Evolutionary conservation across 1,140 invertebrate species (phyloP).

Genomic region (Drosophila leontia): DNA sequence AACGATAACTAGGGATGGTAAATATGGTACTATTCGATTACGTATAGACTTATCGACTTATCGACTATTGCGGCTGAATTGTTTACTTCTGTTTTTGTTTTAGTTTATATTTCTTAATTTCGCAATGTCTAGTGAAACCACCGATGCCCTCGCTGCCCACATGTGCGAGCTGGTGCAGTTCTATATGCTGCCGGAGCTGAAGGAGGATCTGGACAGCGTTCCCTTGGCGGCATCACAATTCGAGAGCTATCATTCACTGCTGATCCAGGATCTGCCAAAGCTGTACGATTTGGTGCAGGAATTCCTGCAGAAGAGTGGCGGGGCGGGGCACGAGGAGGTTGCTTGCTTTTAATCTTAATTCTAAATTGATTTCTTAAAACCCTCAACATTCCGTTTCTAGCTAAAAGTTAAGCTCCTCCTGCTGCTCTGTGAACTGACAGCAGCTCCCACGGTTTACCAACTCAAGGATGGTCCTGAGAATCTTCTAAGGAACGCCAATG

Average conservation of each 20-base stretch:
- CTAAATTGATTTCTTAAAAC: neutral
- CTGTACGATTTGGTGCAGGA: constrained; percentile 61
- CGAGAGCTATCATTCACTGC: constrained; percentile 42
- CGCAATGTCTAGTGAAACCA: constrained; percentile 24
- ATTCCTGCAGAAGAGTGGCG: constrained; percentile 27
- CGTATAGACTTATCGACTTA: neutral
- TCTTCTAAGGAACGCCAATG: constrained; percentile 42
- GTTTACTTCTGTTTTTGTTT: constrained; percentile 17
- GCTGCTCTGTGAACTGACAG: constrained; percentile 63
- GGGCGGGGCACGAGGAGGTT: constrained; percentile 38
- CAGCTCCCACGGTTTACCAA: constrained; percentile 43
- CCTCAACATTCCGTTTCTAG: constrained; percentile 16
- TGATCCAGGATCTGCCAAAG: constrained; percentile 50
- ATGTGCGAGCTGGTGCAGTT: constrained; percentile 57
- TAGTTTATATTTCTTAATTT: neutral
- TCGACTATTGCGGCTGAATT: constrained; percentile 13
- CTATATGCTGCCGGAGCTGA: constrained; percentile 63
- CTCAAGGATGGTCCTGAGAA: constrained; percentile 6
- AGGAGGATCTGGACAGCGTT: constrained; percentile 51
- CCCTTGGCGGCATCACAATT: constrained; percentile 48
- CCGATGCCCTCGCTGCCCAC: constrained; percentile 17
- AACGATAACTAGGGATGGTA: neutral
- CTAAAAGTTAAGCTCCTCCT: constrained; percentile 49
- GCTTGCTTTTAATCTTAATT: neutral
- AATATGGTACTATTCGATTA: neutral